A percentile compares a stretch with the other conserved stretches of the same genome.
These are phyloP conservation scores for Branchinecta sandiegonensis DNA, from an alignment of 2,888 invertebrate species.

Conservation along the genomic window DNA sequence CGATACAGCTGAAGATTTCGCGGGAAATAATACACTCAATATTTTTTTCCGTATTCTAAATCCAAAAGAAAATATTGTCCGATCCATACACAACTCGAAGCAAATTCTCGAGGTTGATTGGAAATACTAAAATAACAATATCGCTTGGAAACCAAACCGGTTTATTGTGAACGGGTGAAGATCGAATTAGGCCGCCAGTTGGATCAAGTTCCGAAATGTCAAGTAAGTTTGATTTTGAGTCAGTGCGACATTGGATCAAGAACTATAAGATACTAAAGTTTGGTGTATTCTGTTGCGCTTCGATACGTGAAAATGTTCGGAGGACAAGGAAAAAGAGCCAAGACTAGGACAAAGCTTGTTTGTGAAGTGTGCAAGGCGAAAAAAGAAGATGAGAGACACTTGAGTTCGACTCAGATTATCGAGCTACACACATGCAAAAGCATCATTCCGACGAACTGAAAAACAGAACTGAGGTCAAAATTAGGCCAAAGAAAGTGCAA, in stretches of 20 bases:
- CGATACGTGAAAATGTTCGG: neutral
- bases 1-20: too few relatives aligned
- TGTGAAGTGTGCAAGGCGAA: neutral
- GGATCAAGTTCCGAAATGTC: neutral
- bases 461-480: neutral
- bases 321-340: constrained; percentile 14
- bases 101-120: neutral
- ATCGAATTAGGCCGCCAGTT: neutral
- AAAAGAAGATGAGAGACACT: neutral
- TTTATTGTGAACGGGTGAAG: neutral
- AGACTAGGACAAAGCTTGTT: neutral
- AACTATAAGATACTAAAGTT: too few relatives aligned
- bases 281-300: too few relatives aligned
- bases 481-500: neutral
- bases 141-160: constrained; percentile 6
- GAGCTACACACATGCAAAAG: constrained; percentile 14
- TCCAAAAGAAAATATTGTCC: neutral
- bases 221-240: neutral
- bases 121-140: neutral
- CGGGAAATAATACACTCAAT: neutral
- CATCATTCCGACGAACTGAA: neutral
- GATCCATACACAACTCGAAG: neutral
- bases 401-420: constrained; percentile 6
- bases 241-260: too few relatives aligned
- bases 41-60: neutral